Evolutionary conservation across 2,113 vertebrate species (phyloP).

Genomic region (Chauna torquata): DNA sequence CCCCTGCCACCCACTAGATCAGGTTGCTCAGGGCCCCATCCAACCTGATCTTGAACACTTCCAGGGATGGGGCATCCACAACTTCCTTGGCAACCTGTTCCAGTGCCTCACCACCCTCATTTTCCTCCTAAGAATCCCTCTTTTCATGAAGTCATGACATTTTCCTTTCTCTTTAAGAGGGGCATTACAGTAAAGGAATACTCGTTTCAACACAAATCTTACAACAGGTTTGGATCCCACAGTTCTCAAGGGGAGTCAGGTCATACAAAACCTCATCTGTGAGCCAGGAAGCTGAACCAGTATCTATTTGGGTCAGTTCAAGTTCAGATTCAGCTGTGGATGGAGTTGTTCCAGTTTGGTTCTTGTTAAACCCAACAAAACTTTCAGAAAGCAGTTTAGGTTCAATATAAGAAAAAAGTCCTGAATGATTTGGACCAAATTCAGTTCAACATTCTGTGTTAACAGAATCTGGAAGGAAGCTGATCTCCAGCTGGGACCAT

Average conservation of each 20-base stretch:
- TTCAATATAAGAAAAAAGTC: neutral
- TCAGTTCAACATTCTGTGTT: neutral
- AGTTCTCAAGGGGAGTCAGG: neutral
- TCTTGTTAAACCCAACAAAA: neutral
- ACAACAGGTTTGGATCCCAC: neutral
- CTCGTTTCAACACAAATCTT: neutral
- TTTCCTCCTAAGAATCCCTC: no score
- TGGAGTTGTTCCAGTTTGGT: neutral
- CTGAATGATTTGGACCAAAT: neutral
- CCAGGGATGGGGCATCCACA: no score
- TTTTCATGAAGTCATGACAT: neutral
- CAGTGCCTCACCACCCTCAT: no score
- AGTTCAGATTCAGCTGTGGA: neutral
- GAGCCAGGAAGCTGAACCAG: fast-evolving
- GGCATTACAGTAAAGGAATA: neutral
- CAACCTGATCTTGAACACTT: no score
- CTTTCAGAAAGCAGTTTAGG: neutral
- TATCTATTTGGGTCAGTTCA: neutral
- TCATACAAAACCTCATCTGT: neutral
- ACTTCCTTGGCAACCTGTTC: no score
- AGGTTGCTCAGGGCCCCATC: no score
- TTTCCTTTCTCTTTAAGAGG: neutral
- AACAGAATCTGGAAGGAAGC: neutral
- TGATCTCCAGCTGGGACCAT: neutral
- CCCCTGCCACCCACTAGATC: no score